phyloP scores from a whole-genome alignment of 2,797 vertebrate species.

The Phylloscopus collybita region DNA sequence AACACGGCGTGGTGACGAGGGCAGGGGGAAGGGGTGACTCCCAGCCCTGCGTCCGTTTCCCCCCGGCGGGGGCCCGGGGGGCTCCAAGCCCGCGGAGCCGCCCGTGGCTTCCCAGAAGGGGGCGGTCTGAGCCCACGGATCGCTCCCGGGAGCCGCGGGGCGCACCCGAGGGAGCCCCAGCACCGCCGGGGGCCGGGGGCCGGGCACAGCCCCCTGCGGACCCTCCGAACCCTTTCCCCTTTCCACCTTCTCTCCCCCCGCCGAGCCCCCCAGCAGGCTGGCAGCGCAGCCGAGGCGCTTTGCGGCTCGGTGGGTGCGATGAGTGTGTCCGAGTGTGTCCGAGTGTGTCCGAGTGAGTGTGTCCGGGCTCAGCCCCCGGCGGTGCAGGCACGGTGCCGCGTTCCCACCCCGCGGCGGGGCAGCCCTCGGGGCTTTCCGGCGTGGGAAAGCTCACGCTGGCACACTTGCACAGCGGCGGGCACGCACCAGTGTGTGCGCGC shows the following conservation, averaged over 20 bases:
- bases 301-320: not conserved
- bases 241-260: no score
- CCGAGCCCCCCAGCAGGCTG: not conserved
- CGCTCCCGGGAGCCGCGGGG: not conserved
- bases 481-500: not conserved
- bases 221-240: not conserved
- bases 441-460: not conserved
- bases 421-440: accelerated
- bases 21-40: no score
- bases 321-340: not conserved
- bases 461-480: accelerated
- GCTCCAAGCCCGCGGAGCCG: not conserved
- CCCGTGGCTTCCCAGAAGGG: not conserved
- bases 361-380: not conserved
- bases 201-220: not conserved
- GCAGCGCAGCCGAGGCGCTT: not conserved
- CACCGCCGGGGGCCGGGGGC: not conserved
- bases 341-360: accelerated
- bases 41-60: not conserved
- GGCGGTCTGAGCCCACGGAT: not conserved
- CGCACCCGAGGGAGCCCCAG: not conserved
- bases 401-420: no score
- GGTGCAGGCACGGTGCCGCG: no score
- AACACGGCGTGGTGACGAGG: no score
- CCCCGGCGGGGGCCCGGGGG: not conserved